Percentiles rank a stretch among this genome's conserved stretches.
phyloP scores from a whole-genome alignment of 2,797 vertebrate genomes.

The Hirundo rustica region DNA sequence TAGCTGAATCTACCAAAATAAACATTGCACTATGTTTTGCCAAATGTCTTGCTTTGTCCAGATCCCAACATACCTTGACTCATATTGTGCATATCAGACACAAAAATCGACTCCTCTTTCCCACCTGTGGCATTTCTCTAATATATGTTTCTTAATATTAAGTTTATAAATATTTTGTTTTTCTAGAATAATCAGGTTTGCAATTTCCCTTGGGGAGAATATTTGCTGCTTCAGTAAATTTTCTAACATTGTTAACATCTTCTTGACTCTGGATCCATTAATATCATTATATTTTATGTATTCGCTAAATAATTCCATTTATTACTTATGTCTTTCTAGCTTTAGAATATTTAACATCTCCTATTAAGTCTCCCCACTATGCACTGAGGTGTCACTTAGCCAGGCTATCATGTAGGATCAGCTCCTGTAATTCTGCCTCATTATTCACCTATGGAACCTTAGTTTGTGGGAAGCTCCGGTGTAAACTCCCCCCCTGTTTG shows the following conservation, averaged over 20 bases:
- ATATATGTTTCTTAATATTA: neutral
- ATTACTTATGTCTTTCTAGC: neutral
- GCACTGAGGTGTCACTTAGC: neutral
- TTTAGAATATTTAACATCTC: neutral
- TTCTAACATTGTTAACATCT: neutral
- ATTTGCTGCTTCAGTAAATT: neutral
- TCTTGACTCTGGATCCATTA: neutral
- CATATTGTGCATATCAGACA: neutral
- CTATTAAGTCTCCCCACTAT: neutral
- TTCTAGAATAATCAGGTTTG: neutral
- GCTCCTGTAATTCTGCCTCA: neutral
- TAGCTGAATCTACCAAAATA: neutral
- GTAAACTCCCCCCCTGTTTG: neutral
- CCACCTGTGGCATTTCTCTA: neutral
- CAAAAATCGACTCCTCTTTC: neutral
- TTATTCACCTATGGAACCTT: neutral
- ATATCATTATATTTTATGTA: neutral
- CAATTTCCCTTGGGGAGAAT: neutral
- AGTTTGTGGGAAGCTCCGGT: neutral
- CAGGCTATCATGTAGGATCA: neutral
- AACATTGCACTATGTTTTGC: neutral
- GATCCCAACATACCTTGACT: neutral
- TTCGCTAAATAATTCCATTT: neutral
- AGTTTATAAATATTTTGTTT: neutral
- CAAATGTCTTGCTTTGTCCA: neutral